Percentiles rank a stretch among this genome's conserved stretches.
These are phyloP conservation scores for Notothenia coriiceps DNA, from an alignment of 2,113 vertebrate genomes.

Conservation along the genomic window DNA sequence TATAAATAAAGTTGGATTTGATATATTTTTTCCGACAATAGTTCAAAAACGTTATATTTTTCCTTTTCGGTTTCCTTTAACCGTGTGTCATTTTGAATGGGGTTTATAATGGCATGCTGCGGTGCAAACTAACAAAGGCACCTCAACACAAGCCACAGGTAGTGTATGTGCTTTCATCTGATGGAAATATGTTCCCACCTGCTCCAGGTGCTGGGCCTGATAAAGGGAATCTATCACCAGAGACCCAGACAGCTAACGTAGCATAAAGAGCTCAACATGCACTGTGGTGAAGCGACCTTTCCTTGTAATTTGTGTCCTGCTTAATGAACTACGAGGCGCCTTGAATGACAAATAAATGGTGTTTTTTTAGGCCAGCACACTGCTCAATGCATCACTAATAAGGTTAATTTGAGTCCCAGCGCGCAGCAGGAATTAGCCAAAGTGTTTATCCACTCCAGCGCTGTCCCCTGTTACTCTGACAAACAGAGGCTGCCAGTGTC, in stretches of 20 bases:
- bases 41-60: too few species aligned
- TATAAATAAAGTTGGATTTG: too few species aligned
- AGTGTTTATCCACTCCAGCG: constrained; percentile 67
- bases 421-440: constrained; percentile 66
- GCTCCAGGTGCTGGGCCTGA: constrained; percentile 64
- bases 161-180: constrained; percentile 54
- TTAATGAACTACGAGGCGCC: constrained; percentile 72
- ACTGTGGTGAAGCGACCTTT: constrained; percentile 40
- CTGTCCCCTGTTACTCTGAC: constrained; percentile 61
- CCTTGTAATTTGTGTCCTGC: constrained; percentile 65
- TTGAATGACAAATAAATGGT: constrained; percentile 78
- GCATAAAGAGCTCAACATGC: constrained; percentile 71
- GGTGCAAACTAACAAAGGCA: constrained; percentile 53
- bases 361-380: constrained; percentile 50
- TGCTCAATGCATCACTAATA: constrained; percentile 75
- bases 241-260: constrained; percentile 71
- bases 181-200: constrained; percentile 51
- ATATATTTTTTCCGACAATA: too few species aligned
- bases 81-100: not conserved
- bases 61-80: too few species aligned
- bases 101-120: constrained; percentile 31
- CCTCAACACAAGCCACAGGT: constrained; percentile 43
- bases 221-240: constrained; percentile 58
- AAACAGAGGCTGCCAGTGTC: constrained; percentile 50
- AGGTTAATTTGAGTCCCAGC: constrained; percentile 75